phyloP scores from a whole-genome alignment of 2,113 vertebrate genomes.

The Dicerorhinus sumatrensis region DNA sequence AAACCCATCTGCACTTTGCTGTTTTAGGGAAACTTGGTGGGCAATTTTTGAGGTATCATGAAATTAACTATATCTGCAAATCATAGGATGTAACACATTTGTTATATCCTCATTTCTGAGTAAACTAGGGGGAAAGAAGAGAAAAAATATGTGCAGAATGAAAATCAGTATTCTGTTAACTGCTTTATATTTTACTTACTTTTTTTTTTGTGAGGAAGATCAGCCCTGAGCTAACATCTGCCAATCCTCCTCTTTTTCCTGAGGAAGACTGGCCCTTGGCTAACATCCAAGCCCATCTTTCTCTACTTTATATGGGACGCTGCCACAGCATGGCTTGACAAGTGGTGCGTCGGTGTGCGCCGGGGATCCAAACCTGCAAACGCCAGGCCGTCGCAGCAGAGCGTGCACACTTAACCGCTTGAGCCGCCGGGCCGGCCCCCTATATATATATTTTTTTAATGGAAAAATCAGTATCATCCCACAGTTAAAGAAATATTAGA shows the following conservation, averaged over 20 bases:
- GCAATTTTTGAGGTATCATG: background rate
- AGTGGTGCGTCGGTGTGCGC: too few relatives aligned
- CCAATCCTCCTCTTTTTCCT: too few relatives aligned
- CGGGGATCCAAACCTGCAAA: too few relatives aligned
- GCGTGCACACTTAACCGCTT: too few relatives aligned
- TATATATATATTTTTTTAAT: constrained; percentile 33
- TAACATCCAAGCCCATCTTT: too few relatives aligned
- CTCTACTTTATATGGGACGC: too few relatives aligned
- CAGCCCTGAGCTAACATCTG: too few relatives aligned
- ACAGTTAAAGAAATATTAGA: constrained; percentile 48
- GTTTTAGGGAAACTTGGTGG: background rate
- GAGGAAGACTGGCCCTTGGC: too few relatives aligned
- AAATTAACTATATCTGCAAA: background rate
- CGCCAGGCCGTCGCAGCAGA: too few relatives aligned
- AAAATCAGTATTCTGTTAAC: constrained; percentile 39
- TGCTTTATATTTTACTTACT: constrained; percentile 39
- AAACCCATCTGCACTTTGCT: background rate
- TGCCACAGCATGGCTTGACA: too few relatives aligned
- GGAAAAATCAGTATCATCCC: constrained; percentile 48
- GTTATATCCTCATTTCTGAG: background rate
- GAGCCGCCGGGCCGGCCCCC: too few relatives aligned
- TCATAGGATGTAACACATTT: background rate
- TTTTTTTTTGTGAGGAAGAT: too few relatives aligned
- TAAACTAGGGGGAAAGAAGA: background rate
- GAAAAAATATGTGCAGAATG: background rate